A percentile compares a stretch with the other conserved stretches of the same genome.
phyloP scores from a whole-genome alignment of 2,797 vertebrate genomes.

The Sebastes glaucus region DNA sequence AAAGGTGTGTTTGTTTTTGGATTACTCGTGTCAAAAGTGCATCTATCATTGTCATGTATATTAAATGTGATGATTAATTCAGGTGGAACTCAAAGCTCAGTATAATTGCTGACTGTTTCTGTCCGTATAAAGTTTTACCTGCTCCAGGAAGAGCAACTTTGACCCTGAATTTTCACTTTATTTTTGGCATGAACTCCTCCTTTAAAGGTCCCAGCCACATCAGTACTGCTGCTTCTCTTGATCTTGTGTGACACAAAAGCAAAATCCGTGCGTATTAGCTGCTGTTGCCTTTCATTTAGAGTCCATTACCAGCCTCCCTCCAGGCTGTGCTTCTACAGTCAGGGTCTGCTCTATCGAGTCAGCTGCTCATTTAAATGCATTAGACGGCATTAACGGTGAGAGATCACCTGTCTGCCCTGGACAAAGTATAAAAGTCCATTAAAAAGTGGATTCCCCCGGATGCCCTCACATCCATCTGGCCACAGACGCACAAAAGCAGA shows the following conservation, averaged over 20 bases:
- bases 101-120: not conserved
- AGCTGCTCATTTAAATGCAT: conserved; percentile 67
- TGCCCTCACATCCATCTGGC: conserved; percentile 43
- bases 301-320: conserved; percentile 52
- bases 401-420: conserved; percentile 58
- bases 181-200: not conserved
- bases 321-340: conserved; percentile 39
- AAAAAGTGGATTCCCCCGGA: conserved; percentile 45
- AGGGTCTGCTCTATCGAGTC: conserved; percentile 40
- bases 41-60: not conserved
- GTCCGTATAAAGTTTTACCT: not conserved
- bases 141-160: not conserved
- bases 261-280: conserved; percentile 16
- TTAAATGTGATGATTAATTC: not conserved
- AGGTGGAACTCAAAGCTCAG: not conserved
- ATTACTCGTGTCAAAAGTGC: too few relatives aligned
- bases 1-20: not conserved
- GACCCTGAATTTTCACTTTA: not conserved
- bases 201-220: not conserved
- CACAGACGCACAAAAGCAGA: conserved; percentile 11
- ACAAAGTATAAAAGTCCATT: conserved; percentile 56
- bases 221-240: not conserved
- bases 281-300: conserved; percentile 27
- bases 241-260: conserved; percentile 4
- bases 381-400: conserved; percentile 57